phyloP scores from a whole-genome alignment of 2,797 vertebrate genomes.

The Propithecus perrieri region DNA sequence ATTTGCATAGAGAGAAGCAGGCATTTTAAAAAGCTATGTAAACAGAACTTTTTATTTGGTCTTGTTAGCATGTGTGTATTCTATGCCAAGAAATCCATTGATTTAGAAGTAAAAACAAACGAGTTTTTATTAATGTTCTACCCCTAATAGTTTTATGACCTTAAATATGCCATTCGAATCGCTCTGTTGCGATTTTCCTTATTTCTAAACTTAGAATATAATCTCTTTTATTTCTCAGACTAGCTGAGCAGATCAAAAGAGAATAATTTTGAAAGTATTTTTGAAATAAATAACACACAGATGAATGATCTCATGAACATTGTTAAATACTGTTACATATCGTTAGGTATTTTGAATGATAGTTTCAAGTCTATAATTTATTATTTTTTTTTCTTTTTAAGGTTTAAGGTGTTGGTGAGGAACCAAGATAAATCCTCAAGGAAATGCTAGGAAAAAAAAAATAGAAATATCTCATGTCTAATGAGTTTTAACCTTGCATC shows the following conservation, averaged over 20 bases:
- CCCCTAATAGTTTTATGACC: not conserved
- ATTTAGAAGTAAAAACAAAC: not conserved
- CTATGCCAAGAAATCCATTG: not conserved
- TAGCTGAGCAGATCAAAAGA: not conserved
- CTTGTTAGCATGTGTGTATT: not conserved
- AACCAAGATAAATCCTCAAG: conserved; percentile 20
- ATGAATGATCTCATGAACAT: not conserved
- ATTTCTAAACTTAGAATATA: not conserved
- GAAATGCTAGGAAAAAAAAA: conserved; percentile 49
- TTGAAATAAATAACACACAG: not conserved
- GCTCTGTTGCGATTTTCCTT: not conserved
- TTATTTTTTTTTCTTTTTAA: not conserved
- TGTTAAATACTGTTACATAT: not conserved
- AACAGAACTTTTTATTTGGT: not conserved
- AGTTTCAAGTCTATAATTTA: conserved; percentile 20
- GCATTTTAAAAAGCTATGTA: not conserved
- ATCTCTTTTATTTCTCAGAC: not conserved
- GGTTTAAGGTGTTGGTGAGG: not conserved
- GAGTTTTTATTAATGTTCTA: not conserved
- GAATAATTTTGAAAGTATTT: not conserved
- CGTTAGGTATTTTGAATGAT: not conserved
- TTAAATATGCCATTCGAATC: not conserved
- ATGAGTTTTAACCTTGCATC: conserved; percentile 58
- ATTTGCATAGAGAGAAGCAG: not conserved
- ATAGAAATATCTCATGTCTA: conserved; percentile 43